These are phyloP conservation scores for Paralichthys olivaceus DNA, from an alignment of 2,113 vertebrate genomes.

Conservation along the genomic window DNA sequence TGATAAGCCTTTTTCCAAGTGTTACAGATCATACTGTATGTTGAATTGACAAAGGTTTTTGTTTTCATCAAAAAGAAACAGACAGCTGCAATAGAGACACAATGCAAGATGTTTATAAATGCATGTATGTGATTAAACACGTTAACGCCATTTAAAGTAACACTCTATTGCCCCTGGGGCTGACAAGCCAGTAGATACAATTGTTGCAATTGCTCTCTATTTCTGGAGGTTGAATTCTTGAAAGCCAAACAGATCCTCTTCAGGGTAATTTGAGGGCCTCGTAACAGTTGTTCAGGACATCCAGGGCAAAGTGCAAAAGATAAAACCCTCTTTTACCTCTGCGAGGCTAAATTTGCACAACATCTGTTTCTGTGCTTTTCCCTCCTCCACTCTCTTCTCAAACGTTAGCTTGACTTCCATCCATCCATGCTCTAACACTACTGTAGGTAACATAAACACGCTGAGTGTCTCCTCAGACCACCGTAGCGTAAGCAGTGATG, in stretches of 20 bases:
- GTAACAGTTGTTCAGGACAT: slow-evolving; percentile 28
- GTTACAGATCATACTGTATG: no score
- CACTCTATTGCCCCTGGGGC: neutral
- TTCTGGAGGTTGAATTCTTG: slow-evolving; percentile 11
- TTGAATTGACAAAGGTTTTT: no score
- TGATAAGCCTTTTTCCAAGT: no score
- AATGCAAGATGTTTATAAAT: no score
- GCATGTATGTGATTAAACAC: no score
- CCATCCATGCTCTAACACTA: slow-evolving; percentile 45
- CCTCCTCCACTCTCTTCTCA: slow-evolving; percentile 3
- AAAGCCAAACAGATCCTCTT: slow-evolving; percentile 27
- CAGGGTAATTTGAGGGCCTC: slow-evolving; percentile 37
- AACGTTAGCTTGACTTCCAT: slow-evolving; percentile 39
- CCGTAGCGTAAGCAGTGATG: slow-evolving; percentile 39
- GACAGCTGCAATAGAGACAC: no score
- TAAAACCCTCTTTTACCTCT: slow-evolving; percentile 29
- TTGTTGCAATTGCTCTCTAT: neutral
- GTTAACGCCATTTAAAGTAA: no score
- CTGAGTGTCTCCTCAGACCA: slow-evolving; percentile 43
- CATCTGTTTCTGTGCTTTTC: slow-evolving; percentile 43
- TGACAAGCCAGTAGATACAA: neutral
- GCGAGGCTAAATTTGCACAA: slow-evolving; percentile 30
- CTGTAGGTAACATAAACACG: slow-evolving; percentile 66
- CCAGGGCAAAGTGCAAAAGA: slow-evolving; percentile 32
- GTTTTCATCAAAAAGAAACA: no score